Evolutionary conservation across 2,113 vertebrate genomes (phyloP).

Genomic region (Percina caprodes): DNA sequence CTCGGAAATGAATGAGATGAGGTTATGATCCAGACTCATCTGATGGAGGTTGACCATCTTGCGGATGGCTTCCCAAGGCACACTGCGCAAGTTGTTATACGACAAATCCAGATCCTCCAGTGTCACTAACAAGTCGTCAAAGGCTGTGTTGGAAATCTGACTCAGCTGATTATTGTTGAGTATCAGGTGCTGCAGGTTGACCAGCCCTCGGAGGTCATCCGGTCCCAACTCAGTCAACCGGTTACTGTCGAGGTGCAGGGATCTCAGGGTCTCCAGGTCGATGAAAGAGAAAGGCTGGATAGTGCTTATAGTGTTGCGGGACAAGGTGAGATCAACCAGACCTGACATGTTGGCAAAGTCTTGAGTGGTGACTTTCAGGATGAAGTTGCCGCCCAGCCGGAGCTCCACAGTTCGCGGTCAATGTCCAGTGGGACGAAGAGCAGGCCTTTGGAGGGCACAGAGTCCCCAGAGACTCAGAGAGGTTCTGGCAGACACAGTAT

Average conservation of each 20-base stretch:
- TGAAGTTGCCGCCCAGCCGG: slow-evolving; percentile 96
- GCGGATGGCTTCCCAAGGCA: slow-evolving; percentile 95
- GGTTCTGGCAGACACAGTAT: slow-evolving; percentile 98
- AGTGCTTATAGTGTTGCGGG: slow-evolving; percentile 94
- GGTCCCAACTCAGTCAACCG: slow-evolving; percentile 92
- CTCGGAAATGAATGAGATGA: slow-evolving; percentile 92
- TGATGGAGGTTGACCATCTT: slow-evolving; percentile 98
- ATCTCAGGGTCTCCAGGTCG: slow-evolving; percentile 95
- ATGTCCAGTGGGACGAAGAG: slow-evolving; percentile 96
- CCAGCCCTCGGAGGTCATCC: slow-evolving; percentile 91
- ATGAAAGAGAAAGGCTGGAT: slow-evolving; percentile 97
- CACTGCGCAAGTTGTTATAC: slow-evolving; percentile 93
- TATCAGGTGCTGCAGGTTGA: slow-evolving; percentile 97
- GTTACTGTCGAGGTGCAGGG: slow-evolving; percentile 95
- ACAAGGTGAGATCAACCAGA: slow-evolving; percentile 96
- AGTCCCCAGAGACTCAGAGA: slow-evolving; percentile 98
- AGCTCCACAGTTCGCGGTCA: slow-evolving; percentile 96
- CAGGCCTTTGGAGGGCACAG: slow-evolving; percentile 96
- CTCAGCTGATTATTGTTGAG: slow-evolving; percentile 97
- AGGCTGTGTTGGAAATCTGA: slow-evolving; percentile 88
- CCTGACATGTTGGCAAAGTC: slow-evolving; percentile 99
- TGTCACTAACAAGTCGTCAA: slow-evolving; percentile 93
- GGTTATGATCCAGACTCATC: slow-evolving; percentile 97
- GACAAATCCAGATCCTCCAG: slow-evolving; percentile 97
- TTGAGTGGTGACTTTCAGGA: slow-evolving; percentile 92